phyloP scores from a whole-genome alignment of 2,797 vertebrate genomes.

The Xiphorhynchus erythropygius region DNA sequence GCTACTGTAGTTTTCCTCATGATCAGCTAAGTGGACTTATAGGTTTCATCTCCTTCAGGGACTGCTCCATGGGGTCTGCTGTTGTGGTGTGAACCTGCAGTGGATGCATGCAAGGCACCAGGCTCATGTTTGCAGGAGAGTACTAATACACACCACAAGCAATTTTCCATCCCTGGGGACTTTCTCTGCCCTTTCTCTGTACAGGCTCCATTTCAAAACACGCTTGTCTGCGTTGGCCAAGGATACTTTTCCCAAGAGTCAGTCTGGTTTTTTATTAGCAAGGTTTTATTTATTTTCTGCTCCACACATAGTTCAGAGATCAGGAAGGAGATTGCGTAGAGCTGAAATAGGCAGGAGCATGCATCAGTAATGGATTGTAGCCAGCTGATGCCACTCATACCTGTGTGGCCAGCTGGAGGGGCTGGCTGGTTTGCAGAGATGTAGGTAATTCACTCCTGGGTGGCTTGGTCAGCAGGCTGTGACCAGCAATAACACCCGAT shows the following conservation, averaged over 20 bases:
- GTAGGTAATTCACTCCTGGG: neutral
- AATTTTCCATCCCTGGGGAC: neutral
- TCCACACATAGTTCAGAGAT: neutral
- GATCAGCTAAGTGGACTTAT: neutral
- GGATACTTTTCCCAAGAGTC: neutral
- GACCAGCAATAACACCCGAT: neutral
- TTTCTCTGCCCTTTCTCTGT: neutral
- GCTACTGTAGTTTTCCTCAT: neutral
- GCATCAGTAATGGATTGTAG: neutral
- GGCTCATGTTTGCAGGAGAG: neutral
- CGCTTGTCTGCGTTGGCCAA: neutral
- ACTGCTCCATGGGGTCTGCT: neutral
- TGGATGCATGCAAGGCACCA: neutral
- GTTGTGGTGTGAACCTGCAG: neutral
- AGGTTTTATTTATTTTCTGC: neutral
- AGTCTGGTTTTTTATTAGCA: neutral
- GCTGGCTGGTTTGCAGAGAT: neutral
- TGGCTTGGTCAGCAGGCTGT: neutral
- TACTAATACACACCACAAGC: neutral
- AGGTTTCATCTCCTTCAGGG: neutral
- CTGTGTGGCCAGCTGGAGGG: fast-evolving
- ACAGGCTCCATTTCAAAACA: neutral
- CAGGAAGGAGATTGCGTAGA: neutral
- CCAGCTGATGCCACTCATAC: neutral
- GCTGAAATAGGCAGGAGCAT: neutral